phyloP scores from a whole-genome alignment of 1,140 invertebrate species.

The Zophobas atratus region DNA sequence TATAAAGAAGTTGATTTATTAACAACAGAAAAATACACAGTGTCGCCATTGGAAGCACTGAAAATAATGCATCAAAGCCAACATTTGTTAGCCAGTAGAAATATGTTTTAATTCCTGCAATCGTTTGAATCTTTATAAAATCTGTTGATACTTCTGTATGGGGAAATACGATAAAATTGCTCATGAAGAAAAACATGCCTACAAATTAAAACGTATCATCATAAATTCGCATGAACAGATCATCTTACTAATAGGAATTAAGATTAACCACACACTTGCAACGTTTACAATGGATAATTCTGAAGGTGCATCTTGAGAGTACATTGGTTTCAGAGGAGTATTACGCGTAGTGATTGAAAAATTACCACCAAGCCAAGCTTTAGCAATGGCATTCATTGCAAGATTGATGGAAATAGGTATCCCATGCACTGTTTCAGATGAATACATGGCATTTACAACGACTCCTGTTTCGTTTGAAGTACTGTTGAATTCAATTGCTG shows the following conservation, averaged over 20 bases:
- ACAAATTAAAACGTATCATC: slow-evolving; percentile 21
- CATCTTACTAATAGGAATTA: slow-evolving; percentile 61
- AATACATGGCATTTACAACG: slow-evolving; percentile 69
- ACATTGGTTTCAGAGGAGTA: slow-evolving; percentile 71
- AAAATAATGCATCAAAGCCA: slow-evolving; percentile 69
- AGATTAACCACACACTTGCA: slow-evolving; percentile 57
- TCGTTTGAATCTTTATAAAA: slow-evolving; percentile 77
- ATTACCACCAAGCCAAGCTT: slow-evolving; percentile 64
- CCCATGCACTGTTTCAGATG: slow-evolving; percentile 74
- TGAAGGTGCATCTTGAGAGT: neutral
- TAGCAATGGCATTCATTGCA: slow-evolving; percentile 73
- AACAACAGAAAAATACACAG: no score
- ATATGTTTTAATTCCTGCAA: slow-evolving; percentile 73
- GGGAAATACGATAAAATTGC: slow-evolving; percentile 71
- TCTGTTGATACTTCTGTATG: slow-evolving; percentile 68
- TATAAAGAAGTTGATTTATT: no score
- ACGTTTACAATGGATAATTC: slow-evolving; percentile 4
- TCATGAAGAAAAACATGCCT: slow-evolving; percentile 59
- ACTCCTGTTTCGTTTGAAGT: slow-evolving; percentile 51
- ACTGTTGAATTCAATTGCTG: slow-evolving; percentile 66
- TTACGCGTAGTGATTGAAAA: slow-evolving; percentile 75
- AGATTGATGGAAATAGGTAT: slow-evolving; percentile 74
- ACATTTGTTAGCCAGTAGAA: slow-evolving; percentile 75
- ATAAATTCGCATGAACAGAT: neutral
- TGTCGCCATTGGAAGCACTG: slow-evolving; percentile 37